These are phyloP conservation scores for Megaustenia siamemsis DNA, from an alignment of 2,888 invertebrate species.

Conservation along the genomic window DNA sequence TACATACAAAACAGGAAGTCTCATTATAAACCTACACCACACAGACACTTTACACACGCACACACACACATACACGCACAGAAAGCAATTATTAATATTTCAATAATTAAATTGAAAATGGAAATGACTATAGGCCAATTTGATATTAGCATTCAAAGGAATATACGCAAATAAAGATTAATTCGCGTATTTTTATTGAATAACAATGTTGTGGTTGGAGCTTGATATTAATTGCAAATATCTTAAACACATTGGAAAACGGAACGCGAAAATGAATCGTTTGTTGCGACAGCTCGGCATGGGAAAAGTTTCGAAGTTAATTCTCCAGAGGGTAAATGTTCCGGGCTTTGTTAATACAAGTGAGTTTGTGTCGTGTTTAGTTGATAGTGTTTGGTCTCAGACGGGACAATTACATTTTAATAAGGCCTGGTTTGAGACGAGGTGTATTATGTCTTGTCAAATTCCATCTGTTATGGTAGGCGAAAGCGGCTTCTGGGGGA, in stretches of 20 bases:
- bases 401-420: not conserved
- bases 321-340: not conserved
- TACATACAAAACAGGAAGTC: not conserved
- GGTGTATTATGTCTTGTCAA: not conserved
- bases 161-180: conserved; percentile 21
- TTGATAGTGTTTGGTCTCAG: not conserved
- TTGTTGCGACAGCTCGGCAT: not conserved
- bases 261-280: not conserved
- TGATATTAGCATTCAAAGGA: not conserved
- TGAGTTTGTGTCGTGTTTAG: not conserved
- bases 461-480: not conserved
- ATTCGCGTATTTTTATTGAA: conserved; percentile 7
- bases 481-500: not conserved
- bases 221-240: conserved; percentile 4
- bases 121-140: not conserved
- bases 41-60: not conserved
- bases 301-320: not conserved
- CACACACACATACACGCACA: no score
- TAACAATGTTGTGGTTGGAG: not conserved
- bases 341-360: not conserved
- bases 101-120: conserved; percentile 5
- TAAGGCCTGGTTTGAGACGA: no score
- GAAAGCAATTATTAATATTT: not conserved
- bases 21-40: not conserved
- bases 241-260: conserved; percentile 1